phyloP scores from a whole-genome alignment of 2,888 invertebrate species.

The Amblyteles armatorius region DNA sequence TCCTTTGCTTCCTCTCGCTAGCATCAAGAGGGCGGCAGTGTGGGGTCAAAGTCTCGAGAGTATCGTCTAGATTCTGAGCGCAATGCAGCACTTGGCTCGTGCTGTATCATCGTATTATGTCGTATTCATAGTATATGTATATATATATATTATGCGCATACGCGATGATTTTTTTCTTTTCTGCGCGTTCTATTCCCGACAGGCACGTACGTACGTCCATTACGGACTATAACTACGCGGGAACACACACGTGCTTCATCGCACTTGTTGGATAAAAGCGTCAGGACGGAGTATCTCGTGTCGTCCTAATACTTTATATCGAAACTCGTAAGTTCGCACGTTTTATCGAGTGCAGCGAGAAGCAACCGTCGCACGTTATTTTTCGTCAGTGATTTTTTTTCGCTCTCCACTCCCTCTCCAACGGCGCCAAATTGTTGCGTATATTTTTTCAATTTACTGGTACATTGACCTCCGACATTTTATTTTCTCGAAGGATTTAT shows the following conservation, averaged over 20 bases:
- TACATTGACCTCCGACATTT: neutral
- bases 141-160: constrained; percentile 23
- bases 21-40: constrained; percentile 38
- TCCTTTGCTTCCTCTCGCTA: neutral
- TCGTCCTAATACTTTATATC: constrained; percentile 4
- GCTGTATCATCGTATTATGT: constrained; percentile 1
- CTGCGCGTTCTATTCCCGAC: constrained; percentile 26
- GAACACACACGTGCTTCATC: constrained; percentile 13
- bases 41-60: constrained; percentile 52
- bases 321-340: constrained; percentile 1
- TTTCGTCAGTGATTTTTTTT: neutral
- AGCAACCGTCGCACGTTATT: neutral
- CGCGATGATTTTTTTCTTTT: constrained; percentile 5
- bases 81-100: neutral
- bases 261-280: constrained; percentile 20
- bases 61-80: constrained; percentile 29
- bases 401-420: neutral
- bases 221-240: constrained; percentile 1
- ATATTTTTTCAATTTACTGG: neutral
- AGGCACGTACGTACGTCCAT: constrained; percentile 29
- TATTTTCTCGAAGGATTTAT: neutral
- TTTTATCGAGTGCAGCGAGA: constrained; percentile 13
- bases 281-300: constrained; percentile 10
- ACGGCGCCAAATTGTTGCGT: neutral
- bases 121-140: constrained; percentile 8